Percentiles rank a stretch among this genome's conserved stretches.
phyloP scores from a whole-genome alignment of 1,140 invertebrate genomes.

The Metaphire vulgaris region DNA sequence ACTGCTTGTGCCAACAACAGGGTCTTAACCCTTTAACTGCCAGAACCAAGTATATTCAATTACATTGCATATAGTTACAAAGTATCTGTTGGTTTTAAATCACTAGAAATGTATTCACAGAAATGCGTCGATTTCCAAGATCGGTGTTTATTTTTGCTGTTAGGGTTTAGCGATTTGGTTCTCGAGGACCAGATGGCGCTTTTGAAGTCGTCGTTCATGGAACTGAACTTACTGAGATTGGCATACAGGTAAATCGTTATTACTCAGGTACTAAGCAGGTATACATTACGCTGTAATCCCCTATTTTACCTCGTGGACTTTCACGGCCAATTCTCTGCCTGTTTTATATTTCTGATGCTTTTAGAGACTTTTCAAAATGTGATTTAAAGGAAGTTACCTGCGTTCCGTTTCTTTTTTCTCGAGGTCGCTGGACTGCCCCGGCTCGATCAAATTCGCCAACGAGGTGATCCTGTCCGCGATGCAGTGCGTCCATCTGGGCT shows the following conservation, averaged over 20 bases:
- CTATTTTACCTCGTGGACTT: not conserved
- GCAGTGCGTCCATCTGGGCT: constrained; percentile 40
- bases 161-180: constrained; percentile 43
- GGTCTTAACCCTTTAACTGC: too few relatives aligned
- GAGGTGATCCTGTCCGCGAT: constrained; percentile 38
- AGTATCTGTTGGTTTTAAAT: too few relatives aligned
- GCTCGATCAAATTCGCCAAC: constrained; percentile 29
- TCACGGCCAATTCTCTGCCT: not conserved
- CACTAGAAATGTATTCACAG: too few relatives aligned
- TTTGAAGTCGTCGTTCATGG: constrained; percentile 48
- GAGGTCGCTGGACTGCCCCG: constrained; percentile 30
- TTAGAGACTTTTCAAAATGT: not conserved
- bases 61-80: too few relatives aligned
- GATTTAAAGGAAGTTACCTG: not conserved
- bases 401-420: constrained; percentile 13
- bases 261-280: not conserved
- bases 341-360: too few relatives aligned
- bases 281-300: too few relatives aligned
- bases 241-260: constrained; percentile 39
- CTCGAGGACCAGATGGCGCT: constrained; percentile 47
- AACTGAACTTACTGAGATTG: constrained; percentile 45
- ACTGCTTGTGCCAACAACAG: too few relatives aligned
- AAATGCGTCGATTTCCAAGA: too few relatives aligned
- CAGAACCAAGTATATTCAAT: too few relatives aligned
- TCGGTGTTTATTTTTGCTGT: not conserved